These are phyloP conservation scores for Toxotes chatareus DNA, from an alignment of 2,113 vertebrate species.

Conservation along the genomic window DNA sequence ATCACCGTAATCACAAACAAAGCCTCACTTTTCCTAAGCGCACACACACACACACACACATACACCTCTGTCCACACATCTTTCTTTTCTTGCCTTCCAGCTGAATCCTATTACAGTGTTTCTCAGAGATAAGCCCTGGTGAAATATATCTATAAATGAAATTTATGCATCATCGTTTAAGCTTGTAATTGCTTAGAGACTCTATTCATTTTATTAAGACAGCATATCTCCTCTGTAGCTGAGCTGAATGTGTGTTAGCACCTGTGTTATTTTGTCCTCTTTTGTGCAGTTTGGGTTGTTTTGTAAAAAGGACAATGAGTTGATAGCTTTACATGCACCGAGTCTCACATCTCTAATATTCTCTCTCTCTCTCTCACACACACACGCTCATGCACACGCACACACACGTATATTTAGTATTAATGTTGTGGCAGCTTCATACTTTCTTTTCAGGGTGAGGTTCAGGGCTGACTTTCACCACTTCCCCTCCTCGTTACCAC, in stretches of 20 bases:
- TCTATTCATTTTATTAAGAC: conserved; percentile 62
- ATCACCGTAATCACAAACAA: conserved; percentile 51
- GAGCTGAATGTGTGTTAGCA: conserved; percentile 7
- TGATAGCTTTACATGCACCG: conserved; percentile 15
- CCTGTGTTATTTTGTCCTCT: conserved; percentile 20
- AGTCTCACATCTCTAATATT: conserved; percentile 29
- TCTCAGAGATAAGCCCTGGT: conserved; percentile 66
- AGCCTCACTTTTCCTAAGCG: background rate
- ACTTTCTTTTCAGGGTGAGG: conserved; percentile 73
- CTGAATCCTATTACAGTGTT: conserved; percentile 71
- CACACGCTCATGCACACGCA: conserved; percentile 17
- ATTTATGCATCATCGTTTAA: conserved; percentile 73
- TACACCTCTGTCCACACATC: conserved; percentile 9
- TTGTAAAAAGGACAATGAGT: conserved; percentile 49
- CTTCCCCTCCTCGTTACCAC: conserved; percentile 75
- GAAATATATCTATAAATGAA: conserved; percentile 74
- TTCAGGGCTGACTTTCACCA: conserved; percentile 74
- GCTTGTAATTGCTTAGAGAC: conserved; percentile 71
- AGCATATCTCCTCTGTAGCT: conserved; percentile 26
- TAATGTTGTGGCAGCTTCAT: conserved; percentile 49
- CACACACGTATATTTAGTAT: conserved; percentile 5
- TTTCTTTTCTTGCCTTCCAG: conserved; percentile 31
- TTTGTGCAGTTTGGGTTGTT: conserved; percentile 47
- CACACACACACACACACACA: conserved; percentile 7
- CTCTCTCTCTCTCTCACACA: background rate